Conservation (phyloP, 1,140 invertebrate genomes). For the Magallana angulata region DNA sequence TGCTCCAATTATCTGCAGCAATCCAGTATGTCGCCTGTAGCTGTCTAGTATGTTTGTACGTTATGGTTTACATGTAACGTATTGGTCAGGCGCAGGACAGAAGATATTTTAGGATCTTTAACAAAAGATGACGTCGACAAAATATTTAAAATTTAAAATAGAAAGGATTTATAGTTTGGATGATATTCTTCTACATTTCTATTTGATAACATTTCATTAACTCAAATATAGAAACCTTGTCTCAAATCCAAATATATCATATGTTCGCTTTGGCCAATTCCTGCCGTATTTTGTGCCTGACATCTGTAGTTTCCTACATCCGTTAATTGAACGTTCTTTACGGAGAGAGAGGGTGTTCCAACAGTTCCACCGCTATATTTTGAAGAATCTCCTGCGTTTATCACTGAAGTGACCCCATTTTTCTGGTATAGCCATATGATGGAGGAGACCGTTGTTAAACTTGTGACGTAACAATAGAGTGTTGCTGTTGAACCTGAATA, state of each 20-base stretch:
- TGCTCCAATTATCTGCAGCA: too few relatives aligned
- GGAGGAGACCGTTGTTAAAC: conserved; percentile 9
- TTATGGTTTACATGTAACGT: too few relatives aligned
- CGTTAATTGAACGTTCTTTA: conserved; percentile 26
- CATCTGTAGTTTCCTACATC: conserved; percentile 54
- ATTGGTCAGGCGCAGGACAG: too few relatives aligned
- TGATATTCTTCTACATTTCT: neutral
- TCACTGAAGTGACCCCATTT: neutral
- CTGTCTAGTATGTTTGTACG: too few relatives aligned
- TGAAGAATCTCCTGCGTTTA: neutral
- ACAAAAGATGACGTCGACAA: too few relatives aligned
- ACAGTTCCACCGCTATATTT: conserved; percentile 47
- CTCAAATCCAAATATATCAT: neutral
- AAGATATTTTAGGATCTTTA: too few relatives aligned
- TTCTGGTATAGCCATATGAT: conserved; percentile 39
- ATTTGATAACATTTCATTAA: neutral
- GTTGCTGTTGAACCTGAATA: neutral
- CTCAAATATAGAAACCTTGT: neutral
- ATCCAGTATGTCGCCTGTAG: too few relatives aligned
- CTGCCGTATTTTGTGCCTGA: conserved; percentile 45
- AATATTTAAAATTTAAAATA: too few relatives aligned
- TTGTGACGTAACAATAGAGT: conserved; percentile 42
- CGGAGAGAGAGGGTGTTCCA: conserved; percentile 34
- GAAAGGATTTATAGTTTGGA: neutral
- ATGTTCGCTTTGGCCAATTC: conserved; percentile 14